phyloP scores from a whole-genome alignment of 2,888 invertebrate genomes.

The Nomada ferruginata region DNA sequence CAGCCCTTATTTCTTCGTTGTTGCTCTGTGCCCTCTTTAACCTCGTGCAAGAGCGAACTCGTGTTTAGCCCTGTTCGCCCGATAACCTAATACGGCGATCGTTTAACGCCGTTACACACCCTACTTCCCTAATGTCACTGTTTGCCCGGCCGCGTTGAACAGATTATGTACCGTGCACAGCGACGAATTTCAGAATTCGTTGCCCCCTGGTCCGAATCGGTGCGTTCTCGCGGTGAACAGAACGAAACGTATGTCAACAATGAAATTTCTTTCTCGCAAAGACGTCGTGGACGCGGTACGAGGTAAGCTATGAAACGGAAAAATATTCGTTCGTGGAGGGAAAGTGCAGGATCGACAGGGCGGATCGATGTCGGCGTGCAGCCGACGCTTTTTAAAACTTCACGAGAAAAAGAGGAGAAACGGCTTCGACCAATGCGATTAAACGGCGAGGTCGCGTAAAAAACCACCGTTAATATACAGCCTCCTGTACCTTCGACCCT shows the following conservation, averaged over 20 bases:
- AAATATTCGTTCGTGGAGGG: neutral
- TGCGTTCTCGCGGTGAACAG: too few relatives aligned
- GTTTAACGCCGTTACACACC: conserved; percentile 42
- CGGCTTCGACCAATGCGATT: conserved; percentile 67
- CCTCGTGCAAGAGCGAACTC: conserved; percentile 18
- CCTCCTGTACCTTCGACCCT: conserved; percentile 66
- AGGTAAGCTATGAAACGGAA: neutral
- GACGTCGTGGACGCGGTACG: too few relatives aligned
- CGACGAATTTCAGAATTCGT: conserved; percentile 37
- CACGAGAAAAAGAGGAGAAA: conserved; percentile 58
- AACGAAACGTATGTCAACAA: too few relatives aligned
- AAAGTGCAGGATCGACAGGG: conserved; percentile 12
- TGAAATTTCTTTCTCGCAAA: too few relatives aligned
- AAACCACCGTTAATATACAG: conserved; percentile 75
- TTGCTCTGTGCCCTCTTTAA: conserved; percentile 39
- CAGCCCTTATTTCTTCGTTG: conserved; percentile 6
- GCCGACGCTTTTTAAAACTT: conserved; percentile 38
- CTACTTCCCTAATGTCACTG: conserved; percentile 41
- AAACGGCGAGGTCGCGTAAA: conserved; percentile 64
- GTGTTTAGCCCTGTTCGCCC: conserved; percentile 42
- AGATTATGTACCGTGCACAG: conserved; percentile 33
- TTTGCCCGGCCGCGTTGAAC: conserved; percentile 37
- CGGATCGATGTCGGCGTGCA: conserved; percentile 24
- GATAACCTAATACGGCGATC: conserved; percentile 61
- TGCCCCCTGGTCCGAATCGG: neutral